A percentile compares a stretch with the other conserved stretches of the same genome.
phyloP scores from a whole-genome alignment of 2,888 invertebrate genomes.

The Calliphora vomitoria region DNA sequence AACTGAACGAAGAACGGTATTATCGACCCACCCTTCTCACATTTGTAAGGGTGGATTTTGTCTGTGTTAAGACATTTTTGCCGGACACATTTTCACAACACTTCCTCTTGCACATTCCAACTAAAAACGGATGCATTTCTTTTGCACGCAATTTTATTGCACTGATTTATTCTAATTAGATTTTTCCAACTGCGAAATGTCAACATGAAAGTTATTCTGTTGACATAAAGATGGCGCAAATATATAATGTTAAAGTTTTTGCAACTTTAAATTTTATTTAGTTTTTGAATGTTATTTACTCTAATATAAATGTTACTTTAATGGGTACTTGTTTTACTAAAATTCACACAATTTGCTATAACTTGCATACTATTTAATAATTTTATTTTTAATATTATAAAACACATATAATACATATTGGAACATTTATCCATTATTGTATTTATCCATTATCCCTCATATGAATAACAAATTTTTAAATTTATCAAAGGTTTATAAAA shows the following conservation, averaged over 20 bases:
- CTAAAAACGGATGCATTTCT: conserved; percentile 13
- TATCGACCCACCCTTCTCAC: conserved; percentile 51
- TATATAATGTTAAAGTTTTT: neutral
- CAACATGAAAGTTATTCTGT: neutral
- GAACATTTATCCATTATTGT: too few relatives aligned
- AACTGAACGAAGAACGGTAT: conserved; percentile 55
- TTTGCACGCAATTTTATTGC: conserved; percentile 39
- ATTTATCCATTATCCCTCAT: too few relatives aligned
- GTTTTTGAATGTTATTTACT: neutral
- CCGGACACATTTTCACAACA: neutral
- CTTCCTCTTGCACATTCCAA: neutral
- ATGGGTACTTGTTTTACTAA: too few relatives aligned
- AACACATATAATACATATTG: too few relatives aligned
- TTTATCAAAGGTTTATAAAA: too few relatives aligned
- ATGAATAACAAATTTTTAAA: too few relatives aligned
- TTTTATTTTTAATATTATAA: too few relatives aligned
- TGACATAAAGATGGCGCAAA: conserved; percentile 61
- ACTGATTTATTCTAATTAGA: conserved; percentile 52
- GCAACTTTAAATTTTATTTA: neutral
- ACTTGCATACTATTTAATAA: too few relatives aligned
- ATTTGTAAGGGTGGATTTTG: conserved; percentile 29
- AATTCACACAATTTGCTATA: too few relatives aligned
- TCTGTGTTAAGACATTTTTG: conserved; percentile 16
- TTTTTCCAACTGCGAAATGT: neutral
- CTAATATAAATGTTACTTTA: neutral